These are phyloP conservation scores for Channa striata DNA, from an alignment of 2,797 vertebrate species.

Conservation along the genomic window DNA sequence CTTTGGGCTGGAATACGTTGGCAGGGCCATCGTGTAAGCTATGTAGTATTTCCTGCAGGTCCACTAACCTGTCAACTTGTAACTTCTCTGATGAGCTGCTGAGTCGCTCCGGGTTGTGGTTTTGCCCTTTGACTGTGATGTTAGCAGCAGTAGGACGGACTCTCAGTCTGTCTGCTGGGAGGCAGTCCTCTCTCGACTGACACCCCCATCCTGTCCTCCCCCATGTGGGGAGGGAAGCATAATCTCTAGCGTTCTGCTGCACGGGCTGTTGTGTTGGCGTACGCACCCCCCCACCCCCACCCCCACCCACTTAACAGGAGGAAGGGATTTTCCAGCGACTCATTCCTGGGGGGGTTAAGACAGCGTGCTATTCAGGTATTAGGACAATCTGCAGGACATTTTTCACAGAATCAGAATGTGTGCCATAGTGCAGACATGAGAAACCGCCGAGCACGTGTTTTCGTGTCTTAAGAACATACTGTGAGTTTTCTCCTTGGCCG, in stretches of 20 bases:
- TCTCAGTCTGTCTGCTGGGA: background rate
- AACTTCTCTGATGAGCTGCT: background rate
- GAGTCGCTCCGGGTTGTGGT: background rate
- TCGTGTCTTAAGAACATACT: slow-evolving; percentile 58
- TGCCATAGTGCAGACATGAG: slow-evolving; percentile 44
- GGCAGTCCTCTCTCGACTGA: slow-evolving; percentile 16
- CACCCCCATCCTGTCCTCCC: background rate
- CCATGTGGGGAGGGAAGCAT: slow-evolving; percentile 1
- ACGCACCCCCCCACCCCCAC: background rate
- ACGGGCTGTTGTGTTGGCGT: slow-evolving; percentile 7
- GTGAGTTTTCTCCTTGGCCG: slow-evolving; percentile 54
- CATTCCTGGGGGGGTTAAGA: slow-evolving; percentile 14
- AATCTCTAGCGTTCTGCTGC: slow-evolving; percentile 34
- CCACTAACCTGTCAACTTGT: background rate
- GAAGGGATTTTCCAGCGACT: slow-evolving; percentile 44
- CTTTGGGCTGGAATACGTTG: no score
- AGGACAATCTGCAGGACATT: slow-evolving; percentile 40
- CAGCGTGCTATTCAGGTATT: slow-evolving; percentile 32
- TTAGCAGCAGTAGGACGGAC: background rate
- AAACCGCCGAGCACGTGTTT: slow-evolving; percentile 71
- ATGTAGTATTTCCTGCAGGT: no score
- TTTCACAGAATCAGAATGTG: slow-evolving; percentile 35
- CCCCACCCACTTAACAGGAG: slow-evolving; percentile 18
- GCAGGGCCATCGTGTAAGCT: no score
- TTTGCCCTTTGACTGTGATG: no score